Base-by-base conservation (phyloP, 2,113 vertebrate genomes). In the Genyomyrus donnyi region DNA sequence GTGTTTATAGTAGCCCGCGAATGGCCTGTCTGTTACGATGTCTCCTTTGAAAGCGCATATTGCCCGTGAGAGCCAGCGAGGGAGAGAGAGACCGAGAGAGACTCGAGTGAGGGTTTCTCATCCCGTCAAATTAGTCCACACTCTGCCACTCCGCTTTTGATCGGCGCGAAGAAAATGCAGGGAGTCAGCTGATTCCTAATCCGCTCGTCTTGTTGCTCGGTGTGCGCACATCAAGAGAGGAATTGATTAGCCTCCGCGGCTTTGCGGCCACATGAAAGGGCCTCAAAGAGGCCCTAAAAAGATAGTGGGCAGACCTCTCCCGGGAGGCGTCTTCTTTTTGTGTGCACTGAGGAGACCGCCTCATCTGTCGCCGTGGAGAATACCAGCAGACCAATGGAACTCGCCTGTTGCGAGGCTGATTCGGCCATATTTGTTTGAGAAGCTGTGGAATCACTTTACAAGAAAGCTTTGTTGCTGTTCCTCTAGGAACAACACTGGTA, bases 131-230 rank as follows among this genome's bases (percentile, higher is more conserved):
- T 90, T 87, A 87, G 89, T 50, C 84, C 17, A 48, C 31, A 31
- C 56, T 58, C 58, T 48, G 84, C 85, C 84, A 88, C 66, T 48
- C 77, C 35, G 62, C 70, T 58, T 66, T 85, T 89, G 89, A 90
- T 89, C 35, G 45, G 50, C 27, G 24, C 45, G 50, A 66, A 42
- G 80, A 52, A 49, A 90, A 87, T 24, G 56, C 56, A 49, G n/a
- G 21, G 56, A 89, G 91, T 90, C 87, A 92, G 90, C 80, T 88
- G 70, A 90, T 88, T 88, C 90, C 21, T 89, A 92, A 92, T 90
- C 89, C 58, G 42, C 88, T 58, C n/a, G 31, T 50, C 53, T 48
- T 85, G 52, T 45, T 21, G 24, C 70, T 70, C 53, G 7, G 45
- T n/a, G 45, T 45, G 84, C 85, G 42, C 87, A 91, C 50, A 90